phyloP scores from a whole-genome alignment of 2,888 invertebrate species.

The Cybosia mesomella region DNA sequence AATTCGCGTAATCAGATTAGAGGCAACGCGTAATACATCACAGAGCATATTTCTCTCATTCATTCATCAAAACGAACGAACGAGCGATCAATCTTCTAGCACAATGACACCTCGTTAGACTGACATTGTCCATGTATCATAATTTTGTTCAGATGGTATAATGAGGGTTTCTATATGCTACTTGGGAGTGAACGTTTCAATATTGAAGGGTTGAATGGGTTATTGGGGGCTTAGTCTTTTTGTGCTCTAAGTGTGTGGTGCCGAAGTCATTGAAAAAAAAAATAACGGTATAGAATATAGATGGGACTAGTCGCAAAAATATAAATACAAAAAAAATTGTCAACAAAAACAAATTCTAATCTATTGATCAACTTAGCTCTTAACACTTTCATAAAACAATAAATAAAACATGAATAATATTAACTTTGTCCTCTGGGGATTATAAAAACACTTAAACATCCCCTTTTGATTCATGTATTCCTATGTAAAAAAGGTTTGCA shows the following conservation, averaged over 20 bases:
- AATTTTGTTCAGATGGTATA: conserved; percentile 34
- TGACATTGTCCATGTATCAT: conserved; percentile 46
- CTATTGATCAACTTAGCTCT: no score
- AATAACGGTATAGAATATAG: not conserved
- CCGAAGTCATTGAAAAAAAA: not conserved
- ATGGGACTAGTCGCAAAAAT: not conserved
- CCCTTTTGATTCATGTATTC: no score
- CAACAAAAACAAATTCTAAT: no score
- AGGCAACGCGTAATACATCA: conserved; percentile 45
- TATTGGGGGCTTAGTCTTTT: conserved; percentile 12
- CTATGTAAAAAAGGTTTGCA: no score
- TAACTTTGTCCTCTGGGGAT: no score
- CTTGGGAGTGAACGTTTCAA: conserved; percentile 25
- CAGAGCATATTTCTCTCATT: conserved; percentile 46
- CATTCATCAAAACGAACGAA: conserved; percentile 49
- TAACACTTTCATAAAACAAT: no score
- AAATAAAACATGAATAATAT: no score
- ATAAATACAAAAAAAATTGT: not conserved
- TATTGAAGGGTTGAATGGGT: conserved; percentile 22
- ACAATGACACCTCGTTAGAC: conserved; percentile 58
- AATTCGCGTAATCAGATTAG: conserved; percentile 47
- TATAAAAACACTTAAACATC: no score
- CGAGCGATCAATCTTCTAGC: conserved; percentile 56
- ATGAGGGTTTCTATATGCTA: conserved; percentile 18
- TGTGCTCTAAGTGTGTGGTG: not conserved